Conservation (phyloP, 1,140 invertebrate species). For the Plutomurus gul region DNA sequence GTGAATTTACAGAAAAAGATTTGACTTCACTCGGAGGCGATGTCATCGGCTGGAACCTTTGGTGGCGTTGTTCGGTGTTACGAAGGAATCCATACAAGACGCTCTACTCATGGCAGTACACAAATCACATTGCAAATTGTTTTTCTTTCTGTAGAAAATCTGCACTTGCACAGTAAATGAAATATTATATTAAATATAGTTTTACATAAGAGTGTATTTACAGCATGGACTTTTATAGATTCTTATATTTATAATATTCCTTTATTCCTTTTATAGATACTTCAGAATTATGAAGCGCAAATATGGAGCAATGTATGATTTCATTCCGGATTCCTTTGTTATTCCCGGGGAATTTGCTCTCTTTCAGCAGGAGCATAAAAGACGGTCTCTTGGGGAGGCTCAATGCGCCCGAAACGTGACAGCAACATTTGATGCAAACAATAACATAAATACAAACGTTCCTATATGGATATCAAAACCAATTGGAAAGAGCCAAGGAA, state of each 20-base stretch:
- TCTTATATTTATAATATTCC: too few species aligned
- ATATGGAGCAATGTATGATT: too few species aligned
- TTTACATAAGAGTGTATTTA: too few species aligned
- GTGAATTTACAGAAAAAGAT: conserved; percentile 35
- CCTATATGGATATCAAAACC: conserved; percentile 84
- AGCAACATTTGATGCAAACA: background rate
- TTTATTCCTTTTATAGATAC: too few species aligned
- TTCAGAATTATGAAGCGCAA: too few species aligned
- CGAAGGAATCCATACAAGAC: background rate
- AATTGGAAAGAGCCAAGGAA: conserved; percentile 78
- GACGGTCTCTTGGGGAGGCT: too few species aligned
- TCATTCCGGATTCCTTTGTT: too few species aligned
- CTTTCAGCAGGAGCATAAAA: too few species aligned
- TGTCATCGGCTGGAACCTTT: conserved; percentile 48
- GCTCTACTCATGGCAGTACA: conserved; percentile 61
- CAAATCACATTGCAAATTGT: conserved; percentile 83
- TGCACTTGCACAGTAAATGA: conserved; percentile 66
- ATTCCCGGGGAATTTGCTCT: too few species aligned
- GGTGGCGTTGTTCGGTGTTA: conserved; percentile 42
- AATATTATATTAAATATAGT: too few species aligned
- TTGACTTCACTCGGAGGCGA: background rate
- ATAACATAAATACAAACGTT: background rate
- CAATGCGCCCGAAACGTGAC: background rate
- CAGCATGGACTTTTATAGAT: too few species aligned
- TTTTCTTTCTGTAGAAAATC: conserved; percentile 82